Evolutionary conservation across 2,797 vertebrate species (phyloP), one percentile per base, ranked within the genome.

Genomic region (Syndactyla subalaris): DNA sequence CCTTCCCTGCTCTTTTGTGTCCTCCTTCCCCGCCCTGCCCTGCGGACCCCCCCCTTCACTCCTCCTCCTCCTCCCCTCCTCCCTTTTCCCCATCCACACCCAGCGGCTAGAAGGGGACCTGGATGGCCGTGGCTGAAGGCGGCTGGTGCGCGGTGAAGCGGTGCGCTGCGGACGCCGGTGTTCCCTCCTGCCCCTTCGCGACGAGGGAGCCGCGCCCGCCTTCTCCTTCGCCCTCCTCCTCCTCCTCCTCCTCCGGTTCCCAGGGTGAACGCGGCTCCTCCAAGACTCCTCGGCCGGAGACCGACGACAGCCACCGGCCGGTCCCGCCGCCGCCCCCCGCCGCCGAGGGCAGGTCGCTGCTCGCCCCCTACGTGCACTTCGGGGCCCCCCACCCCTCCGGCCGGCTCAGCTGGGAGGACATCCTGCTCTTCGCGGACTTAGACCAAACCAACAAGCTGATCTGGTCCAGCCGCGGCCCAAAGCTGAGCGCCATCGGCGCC

Each of bases 121-220:
- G 99, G 98, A 99, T 99, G 99, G 99, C 99, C 98, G 98, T 99
- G 98, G 98, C 98, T 97, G 99, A 99, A 97, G 98, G 98, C 98
- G 98, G 98, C 98, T 99, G 99, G 99, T 99, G 99, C 98, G 98
- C 98, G 98, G 98, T 99, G 95, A 99, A 99, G 98, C 98, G 98
- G 97, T 98, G 99, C 97, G 97, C 98, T 95, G 98, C 98, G 96
- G 98, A 98, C 97, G 98, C 98, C 98, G 97, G 98, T 91, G 97
- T 98, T 96, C 96, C 97, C 70, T 98, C 97, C 97, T 91, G 98
- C 98, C 96, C 98, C 97, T 97, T 99, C 98, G 81, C 98, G 86
- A 95, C 98, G 95, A 98, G 98, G 95, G 98, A 98, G 91, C 77
- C 96, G 88, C 98, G 92, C 65, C 92, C 92, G 63, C 92, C 95